phyloP scores from a whole-genome alignment of 2,888 invertebrate genomes.

The Pardosa pseudoannulata region DNA sequence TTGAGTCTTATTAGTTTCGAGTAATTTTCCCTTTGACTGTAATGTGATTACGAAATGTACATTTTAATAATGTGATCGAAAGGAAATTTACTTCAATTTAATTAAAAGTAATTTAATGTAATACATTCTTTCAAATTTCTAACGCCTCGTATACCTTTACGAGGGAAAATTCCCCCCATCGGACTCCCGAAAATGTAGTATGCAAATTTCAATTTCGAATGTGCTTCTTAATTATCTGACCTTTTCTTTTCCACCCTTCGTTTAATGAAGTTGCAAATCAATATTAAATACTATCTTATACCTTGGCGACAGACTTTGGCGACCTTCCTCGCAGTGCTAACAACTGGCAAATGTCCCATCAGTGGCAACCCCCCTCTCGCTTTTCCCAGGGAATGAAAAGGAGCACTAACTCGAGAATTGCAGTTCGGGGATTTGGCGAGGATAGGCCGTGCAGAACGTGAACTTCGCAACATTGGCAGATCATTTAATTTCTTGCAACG shows the following conservation, averaged over 20 bases:
- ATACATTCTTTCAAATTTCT: no score
- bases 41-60: no score
- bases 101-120: no score
- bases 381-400: conserved; percentile 19
- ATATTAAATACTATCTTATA: background rate
- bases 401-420: conserved; percentile 58
- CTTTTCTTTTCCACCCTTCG: background rate
- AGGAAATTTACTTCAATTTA: no score
- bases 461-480: conserved; percentile 62
- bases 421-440: conserved; percentile 61
- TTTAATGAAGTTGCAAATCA: background rate
- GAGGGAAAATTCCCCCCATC: no score
- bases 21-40: no score
- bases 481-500: conserved; percentile 68
- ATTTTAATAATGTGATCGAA: no score
- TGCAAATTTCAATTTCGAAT: background rate
- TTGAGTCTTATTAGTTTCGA: no score
- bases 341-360: conserved; percentile 51
- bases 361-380: conserved; percentile 57
- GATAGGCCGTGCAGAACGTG: conserved; percentile 53
- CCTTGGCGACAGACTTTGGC: background rate
- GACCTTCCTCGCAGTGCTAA: background rate
- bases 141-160: no score
- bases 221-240: background rate
- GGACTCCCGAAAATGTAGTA: background rate